phyloP scores from a whole-genome alignment of 2,797 vertebrate species.

The Carcharodon carcharias region DNA sequence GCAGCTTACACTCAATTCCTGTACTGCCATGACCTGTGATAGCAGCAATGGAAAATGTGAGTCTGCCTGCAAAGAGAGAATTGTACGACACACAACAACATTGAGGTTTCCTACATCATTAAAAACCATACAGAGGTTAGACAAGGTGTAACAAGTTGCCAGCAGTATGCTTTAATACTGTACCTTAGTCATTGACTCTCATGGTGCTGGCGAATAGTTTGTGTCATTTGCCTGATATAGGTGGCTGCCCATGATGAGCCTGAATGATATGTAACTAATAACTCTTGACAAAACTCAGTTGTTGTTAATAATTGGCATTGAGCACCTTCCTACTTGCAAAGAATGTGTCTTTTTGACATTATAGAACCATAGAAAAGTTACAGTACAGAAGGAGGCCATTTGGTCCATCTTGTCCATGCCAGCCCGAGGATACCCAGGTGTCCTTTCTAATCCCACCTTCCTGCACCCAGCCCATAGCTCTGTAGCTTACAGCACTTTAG shows the following conservation, averaged over 20 bases:
- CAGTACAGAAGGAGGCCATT: too few species aligned
- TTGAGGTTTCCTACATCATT: not conserved
- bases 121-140: not conserved
- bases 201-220: not conserved
- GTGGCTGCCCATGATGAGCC: not conserved
- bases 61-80: not conserved
- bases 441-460: too few species aligned
- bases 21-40: not conserved
- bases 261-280: not conserved
- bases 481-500: too few species aligned
- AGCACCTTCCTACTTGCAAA: too few species aligned
- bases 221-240: not conserved
- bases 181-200: not conserved
- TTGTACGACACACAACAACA: not conserved
- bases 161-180: not conserved
- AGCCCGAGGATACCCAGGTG: too few species aligned
- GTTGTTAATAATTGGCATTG: not conserved
- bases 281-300: not conserved
- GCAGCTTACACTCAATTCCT: not conserved
- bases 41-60: not conserved
- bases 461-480: too few species aligned
- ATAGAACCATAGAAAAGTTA: too few species aligned
- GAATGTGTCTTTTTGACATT: not conserved
- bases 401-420: too few species aligned
- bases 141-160: not conserved